phyloP scores from a whole-genome alignment of 2,113 vertebrate species.

The Plotosus lineatus region DNA sequence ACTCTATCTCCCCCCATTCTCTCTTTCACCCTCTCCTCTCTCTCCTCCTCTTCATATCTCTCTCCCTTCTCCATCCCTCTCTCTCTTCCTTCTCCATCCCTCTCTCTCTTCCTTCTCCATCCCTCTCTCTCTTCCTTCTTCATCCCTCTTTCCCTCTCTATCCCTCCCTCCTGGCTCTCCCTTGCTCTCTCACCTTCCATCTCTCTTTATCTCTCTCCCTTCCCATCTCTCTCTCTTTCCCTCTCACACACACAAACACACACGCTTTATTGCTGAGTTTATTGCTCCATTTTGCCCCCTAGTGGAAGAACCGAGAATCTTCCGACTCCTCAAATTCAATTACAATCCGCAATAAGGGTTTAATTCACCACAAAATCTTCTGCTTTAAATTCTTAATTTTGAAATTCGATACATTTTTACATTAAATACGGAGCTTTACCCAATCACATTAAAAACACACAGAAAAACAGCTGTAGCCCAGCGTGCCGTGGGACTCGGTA shows the following conservation, averaged over 20 bases:
- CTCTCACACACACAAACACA: background rate
- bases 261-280: background rate
- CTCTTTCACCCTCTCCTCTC: too few species aligned
- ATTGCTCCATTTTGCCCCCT: background rate
- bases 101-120: background rate
- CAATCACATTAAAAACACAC: too few species aligned
- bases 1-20: too few species aligned
- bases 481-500: too few species aligned
- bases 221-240: background rate
- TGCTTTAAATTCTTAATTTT: background rate
- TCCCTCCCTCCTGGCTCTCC: background rate
- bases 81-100: too few species aligned
- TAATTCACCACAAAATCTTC: background rate
- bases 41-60: too few species aligned
- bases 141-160: background rate
- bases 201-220: background rate
- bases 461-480: too few species aligned
- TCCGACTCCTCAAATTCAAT: background rate
- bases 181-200: too few species aligned
- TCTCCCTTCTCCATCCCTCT: too few species aligned
- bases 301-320: background rate
- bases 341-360: background rate
- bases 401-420: too few species aligned
- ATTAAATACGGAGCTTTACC: too few species aligned
- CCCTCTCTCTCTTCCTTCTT: background rate